phyloP scores from a whole-genome alignment of 2,888 invertebrate genomes.

The Chromoteleia sp. region DNA sequence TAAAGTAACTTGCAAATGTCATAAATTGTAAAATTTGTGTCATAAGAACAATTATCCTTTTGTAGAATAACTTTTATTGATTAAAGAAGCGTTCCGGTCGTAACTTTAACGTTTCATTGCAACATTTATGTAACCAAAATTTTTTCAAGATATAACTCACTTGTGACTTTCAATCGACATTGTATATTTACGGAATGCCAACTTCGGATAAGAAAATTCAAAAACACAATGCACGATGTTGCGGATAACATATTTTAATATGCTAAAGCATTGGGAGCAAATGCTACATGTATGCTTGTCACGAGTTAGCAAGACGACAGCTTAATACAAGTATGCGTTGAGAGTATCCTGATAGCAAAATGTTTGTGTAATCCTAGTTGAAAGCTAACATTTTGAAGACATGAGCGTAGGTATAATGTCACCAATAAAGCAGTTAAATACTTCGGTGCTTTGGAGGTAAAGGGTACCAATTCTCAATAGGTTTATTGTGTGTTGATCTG shows the following conservation, averaged over 20 bases:
- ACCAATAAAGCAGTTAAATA: slow-evolving; percentile 57
- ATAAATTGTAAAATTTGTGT: too few relatives aligned
- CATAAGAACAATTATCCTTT: too few relatives aligned
- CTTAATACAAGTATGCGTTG: slow-evolving; percentile 65
- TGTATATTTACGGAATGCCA: slow-evolving; percentile 7
- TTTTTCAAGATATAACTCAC: slow-evolving; percentile 1
- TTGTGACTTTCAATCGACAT: slow-evolving; percentile 20
- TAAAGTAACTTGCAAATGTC: too few relatives aligned
- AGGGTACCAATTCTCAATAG: slow-evolving; percentile 20
- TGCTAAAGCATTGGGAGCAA: slow-evolving; percentile 45
- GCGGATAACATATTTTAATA: slow-evolving; percentile 58
- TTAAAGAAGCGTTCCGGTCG: too few relatives aligned
- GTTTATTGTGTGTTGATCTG: slow-evolving; percentile 14
- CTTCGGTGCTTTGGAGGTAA: slow-evolving; percentile 27
- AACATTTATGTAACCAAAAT: too few relatives aligned
- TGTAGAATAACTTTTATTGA: too few relatives aligned
- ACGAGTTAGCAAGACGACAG: slow-evolving; percentile 67
- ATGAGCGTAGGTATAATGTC: slow-evolving; percentile 42
- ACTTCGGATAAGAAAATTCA: slow-evolving; percentile 12
- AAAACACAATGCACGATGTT: slow-evolving; percentile 41
- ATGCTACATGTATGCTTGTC: slow-evolving; percentile 63
- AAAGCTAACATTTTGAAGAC: slow-evolving; percentile 63
- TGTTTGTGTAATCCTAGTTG: slow-evolving; percentile 63
- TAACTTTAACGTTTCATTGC: too few relatives aligned
- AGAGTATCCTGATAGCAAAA: slow-evolving; percentile 64